phyloP scores from a whole-genome alignment of 35 echinoderm and acorn worm species.

The Heliocidaris erythrogramma region DNA sequence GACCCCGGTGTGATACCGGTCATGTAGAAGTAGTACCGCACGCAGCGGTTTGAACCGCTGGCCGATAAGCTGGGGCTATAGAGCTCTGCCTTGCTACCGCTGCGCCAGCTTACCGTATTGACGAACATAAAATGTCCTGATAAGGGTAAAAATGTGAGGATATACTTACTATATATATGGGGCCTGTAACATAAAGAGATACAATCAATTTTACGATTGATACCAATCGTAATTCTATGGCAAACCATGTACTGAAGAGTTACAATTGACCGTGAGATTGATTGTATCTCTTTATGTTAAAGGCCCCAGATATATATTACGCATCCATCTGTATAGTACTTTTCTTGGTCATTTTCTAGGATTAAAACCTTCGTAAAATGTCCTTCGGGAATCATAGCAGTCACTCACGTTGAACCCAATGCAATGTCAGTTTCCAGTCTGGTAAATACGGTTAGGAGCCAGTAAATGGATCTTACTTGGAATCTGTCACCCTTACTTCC shows the following conservation, averaged over 20 bases:
- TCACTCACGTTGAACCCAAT: neutral
- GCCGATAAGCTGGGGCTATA: conserved; percentile 6
- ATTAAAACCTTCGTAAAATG: neutral
- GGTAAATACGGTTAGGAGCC: neutral
- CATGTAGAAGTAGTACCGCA: conserved; percentile 63
- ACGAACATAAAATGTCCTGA: conserved; percentile 60
- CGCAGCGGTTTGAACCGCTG: neutral
- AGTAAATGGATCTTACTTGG: neutral
- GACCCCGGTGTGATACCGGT: conserved; percentile 45
- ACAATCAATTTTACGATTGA: too few species aligned
- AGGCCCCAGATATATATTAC: neutral
- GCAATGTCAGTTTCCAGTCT: neutral
- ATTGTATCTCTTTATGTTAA: neutral
- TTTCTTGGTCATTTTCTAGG: neutral
- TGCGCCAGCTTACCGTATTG: conserved; percentile 10
- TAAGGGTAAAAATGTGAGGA: neutral
- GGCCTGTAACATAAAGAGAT: too few species aligned
- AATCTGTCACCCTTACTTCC: neutral
- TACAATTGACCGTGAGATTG: too few species aligned
- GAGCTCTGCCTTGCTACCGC: neutral
- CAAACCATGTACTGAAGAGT: too few species aligned
- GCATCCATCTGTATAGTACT: neutral
- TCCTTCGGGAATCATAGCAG: neutral
- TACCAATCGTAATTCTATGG: too few species aligned
- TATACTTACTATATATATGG: neutral